These are phyloP conservation scores for Nannoperca australis DNA, from an alignment of 2,797 vertebrate species.

Conservation along the genomic window DNA sequence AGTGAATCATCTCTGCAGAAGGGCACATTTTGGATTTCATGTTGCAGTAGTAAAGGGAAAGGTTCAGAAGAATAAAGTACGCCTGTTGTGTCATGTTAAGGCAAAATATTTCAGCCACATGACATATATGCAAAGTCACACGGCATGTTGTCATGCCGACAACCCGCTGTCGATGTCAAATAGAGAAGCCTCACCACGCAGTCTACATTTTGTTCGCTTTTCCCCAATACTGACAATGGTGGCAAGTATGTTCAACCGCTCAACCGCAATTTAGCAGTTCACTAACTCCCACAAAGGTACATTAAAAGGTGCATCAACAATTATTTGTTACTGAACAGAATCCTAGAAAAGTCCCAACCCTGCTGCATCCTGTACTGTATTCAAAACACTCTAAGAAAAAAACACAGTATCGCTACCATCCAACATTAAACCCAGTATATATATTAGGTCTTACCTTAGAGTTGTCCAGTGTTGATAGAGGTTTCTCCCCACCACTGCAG, in stretches of 20 bases:
- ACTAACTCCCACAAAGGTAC: neutral
- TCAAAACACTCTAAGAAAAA: neutral
- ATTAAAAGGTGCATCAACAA: neutral
- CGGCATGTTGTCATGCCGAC: too few relatives aligned
- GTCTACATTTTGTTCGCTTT: too few relatives aligned
- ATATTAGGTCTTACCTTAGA: slow-evolving; percentile 82
- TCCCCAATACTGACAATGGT: too few relatives aligned
- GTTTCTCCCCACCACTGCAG: slow-evolving; percentile 95
- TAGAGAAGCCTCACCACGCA: too few relatives aligned
- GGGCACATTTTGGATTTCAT: neutral
- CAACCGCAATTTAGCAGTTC: neutral
- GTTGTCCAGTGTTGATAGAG: slow-evolving; percentile 90
- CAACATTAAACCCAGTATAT: neutral
- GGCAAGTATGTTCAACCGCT: too few relatives aligned
- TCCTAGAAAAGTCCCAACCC: neutral
- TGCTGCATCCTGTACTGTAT: neutral
- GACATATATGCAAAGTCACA: neutral
- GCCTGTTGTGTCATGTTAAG: neutral
- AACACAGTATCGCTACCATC: neutral
- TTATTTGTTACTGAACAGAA: neutral
- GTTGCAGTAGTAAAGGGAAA: neutral
- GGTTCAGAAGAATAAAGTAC: neutral
- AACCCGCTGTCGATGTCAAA: neutral
- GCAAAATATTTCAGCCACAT: neutral
- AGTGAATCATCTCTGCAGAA: neutral